These are phyloP conservation scores for Drosophila melanica DNA, from an alignment of 1,140 invertebrate genomes.

Conservation along the genomic window DNA sequence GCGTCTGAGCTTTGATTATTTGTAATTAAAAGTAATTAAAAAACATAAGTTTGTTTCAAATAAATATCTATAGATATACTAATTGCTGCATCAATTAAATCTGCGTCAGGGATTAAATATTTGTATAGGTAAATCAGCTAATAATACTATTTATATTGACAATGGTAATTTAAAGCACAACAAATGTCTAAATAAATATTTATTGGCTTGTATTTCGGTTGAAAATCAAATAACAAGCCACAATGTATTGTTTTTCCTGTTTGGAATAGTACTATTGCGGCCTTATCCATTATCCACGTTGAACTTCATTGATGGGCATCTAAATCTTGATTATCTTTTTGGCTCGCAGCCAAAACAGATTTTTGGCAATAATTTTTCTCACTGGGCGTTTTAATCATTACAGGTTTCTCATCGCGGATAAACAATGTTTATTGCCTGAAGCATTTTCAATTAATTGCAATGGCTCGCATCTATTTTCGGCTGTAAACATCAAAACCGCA, in stretches of 20 bases:
- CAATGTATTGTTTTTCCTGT: background rate
- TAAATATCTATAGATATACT: too few relatives aligned
- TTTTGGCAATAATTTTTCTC: slow-evolving; percentile 17
- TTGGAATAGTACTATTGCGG: background rate
- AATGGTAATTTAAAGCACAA: background rate
- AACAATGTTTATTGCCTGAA: slow-evolving; percentile 65
- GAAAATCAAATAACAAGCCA: background rate
- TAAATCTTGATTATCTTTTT: slow-evolving; percentile 12
- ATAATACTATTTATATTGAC: background rate
- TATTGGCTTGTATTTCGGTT: background rate
- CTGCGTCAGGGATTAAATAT: too few relatives aligned
- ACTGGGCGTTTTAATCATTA: slow-evolving; percentile 21
- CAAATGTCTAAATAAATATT: background rate
- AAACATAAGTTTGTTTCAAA: too few relatives aligned
- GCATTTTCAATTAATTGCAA: slow-evolving; percentile 69
- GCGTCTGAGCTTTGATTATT: background rate
- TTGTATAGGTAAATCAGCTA: too few relatives aligned
- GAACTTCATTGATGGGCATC: slow-evolving; percentile 23
- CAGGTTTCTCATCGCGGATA: slow-evolving; percentile 20
- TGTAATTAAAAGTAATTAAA: background rate
- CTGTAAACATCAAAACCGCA: slow-evolving; percentile 47
- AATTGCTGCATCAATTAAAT: too few relatives aligned
- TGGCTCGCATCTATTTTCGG: slow-evolving; percentile 60
- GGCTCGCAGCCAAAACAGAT: slow-evolving; percentile 19
- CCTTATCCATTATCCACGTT: slow-evolving; percentile 4